These are phyloP conservation scores for Mycalesis mineus DNA, from an alignment of 2,888 invertebrate genomes.

Conservation along the genomic window DNA sequence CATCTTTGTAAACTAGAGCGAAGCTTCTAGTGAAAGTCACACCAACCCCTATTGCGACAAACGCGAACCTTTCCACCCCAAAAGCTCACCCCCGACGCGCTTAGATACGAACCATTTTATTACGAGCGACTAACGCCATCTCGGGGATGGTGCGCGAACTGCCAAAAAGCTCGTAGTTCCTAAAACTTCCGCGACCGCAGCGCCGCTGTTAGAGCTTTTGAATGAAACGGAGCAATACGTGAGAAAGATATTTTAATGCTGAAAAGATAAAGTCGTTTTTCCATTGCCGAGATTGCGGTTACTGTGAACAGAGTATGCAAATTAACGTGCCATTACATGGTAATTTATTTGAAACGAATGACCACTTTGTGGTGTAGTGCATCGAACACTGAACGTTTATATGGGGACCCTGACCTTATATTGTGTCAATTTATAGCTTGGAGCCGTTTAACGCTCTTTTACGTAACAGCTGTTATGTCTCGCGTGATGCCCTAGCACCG, in stretches of 20 bases:
- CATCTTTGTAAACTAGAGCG: slow-evolving; percentile 24
- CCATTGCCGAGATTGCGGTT: slow-evolving; percentile 37
- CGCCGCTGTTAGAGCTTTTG: slow-evolving; percentile 59
- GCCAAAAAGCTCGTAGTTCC: slow-evolving; percentile 57
- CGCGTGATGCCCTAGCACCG: slow-evolving; percentile 55
- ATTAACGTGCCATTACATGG: slow-evolving; percentile 76
- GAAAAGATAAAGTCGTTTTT: slow-evolving; percentile 47
- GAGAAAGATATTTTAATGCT: slow-evolving; percentile 40
- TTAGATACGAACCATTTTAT: slow-evolving; percentile 38
- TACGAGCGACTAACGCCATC: slow-evolving; percentile 55
- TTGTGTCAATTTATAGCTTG: slow-evolving; percentile 73
- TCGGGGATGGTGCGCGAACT: slow-evolving; percentile 61
- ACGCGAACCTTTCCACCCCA: slow-evolving; percentile 46
- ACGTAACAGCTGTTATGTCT: slow-evolving; percentile 72
- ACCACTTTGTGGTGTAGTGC: slow-evolving; percentile 76
- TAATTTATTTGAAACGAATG: slow-evolving; percentile 79
- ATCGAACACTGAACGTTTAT: slow-evolving; percentile 72
- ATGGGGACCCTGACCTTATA: slow-evolving; percentile 78
- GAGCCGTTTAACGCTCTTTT: slow-evolving; percentile 68
- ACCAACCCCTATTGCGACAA: slow-evolving; percentile 35
- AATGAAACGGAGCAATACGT: slow-evolving; percentile 50
- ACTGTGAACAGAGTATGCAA: slow-evolving; percentile 69
- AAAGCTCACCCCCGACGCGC: slow-evolving; percentile 36
- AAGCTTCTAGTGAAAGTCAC: slow-evolving; percentile 16
- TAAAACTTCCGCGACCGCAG: slow-evolving; percentile 48